A percentile compares a stretch with the other conserved stretches of the same genome.
Conservation (phyloP, 1,140 invertebrate species). For the Pseudobourletiella spinata region DNA sequence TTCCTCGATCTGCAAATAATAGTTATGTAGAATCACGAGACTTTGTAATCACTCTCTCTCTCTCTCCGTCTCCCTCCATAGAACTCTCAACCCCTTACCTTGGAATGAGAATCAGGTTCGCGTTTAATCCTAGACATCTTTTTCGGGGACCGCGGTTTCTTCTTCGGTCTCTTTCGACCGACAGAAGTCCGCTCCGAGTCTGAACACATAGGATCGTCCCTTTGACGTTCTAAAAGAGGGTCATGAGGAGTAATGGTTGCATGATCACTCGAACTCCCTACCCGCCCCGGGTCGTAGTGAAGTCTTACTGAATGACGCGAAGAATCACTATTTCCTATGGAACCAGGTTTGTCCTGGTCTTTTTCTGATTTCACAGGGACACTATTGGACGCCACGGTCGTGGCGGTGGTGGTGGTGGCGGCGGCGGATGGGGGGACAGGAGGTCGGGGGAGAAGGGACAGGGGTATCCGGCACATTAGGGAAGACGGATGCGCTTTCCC, state of each 20-base stretch:
- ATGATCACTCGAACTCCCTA: slow-evolving; percentile 30
- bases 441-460: slow-evolving; percentile 15
- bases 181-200: not conserved
- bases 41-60: too few relatives aligned
- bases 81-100: too few relatives aligned
- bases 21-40: too few relatives aligned
- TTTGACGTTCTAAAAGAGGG: not conserved
- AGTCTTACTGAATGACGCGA: slow-evolving; percentile 2
- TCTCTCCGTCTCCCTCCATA: too few relatives aligned
- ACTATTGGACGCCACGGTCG: too few relatives aligned
- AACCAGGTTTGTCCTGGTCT: not conserved
- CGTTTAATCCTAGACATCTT: slow-evolving; percentile 21
- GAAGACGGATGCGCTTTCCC: not conserved
- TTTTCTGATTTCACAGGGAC: slow-evolving; percentile 7
- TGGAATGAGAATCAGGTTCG: slow-evolving; percentile 30
- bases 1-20: slow-evolving; percentile 14
- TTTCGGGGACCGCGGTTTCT: slow-evolving; percentile 22
- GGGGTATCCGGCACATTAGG: slow-evolving; percentile 25
- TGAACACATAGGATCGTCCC: slow-evolving; percentile 8
- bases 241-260: not conserved
- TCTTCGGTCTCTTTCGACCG: slow-evolving; percentile 15
- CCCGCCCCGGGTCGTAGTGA: slow-evolving; percentile 20
- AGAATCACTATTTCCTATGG: not conserved
- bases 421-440: not conserved
- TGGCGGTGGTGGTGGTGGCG: not conserved